Percentiles rank a stretch among this genome's conserved stretches.
phyloP scores from a whole-genome alignment of 2,888 invertebrate species.

The Spialia ferax region DNA sequence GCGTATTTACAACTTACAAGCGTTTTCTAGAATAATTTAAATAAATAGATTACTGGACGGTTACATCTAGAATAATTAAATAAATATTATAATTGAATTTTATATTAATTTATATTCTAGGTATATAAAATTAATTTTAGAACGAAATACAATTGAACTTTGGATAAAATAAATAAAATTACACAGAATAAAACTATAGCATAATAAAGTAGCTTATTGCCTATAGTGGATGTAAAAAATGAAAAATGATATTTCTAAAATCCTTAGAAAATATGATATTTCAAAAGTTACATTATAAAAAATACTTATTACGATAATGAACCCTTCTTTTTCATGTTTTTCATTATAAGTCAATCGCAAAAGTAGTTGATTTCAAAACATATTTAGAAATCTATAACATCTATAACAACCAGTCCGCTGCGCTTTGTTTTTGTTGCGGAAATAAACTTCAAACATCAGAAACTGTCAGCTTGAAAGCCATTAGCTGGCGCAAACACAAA shows the following conservation, averaged over 20 bases:
- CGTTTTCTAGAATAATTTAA: slow-evolving; percentile 61
- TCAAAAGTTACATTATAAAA: too few relatives aligned
- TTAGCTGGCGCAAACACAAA: too few relatives aligned
- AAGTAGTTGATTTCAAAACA: neutral
- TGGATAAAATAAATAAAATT: slow-evolving; percentile 19
- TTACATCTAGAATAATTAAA: slow-evolving; percentile 37
- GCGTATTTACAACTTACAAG: slow-evolving; percentile 81
- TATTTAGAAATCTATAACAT: neutral
- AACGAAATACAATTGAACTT: slow-evolving; percentile 24
- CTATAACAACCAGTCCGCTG: neutral
- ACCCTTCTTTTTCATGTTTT: neutral
- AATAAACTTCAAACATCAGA: too few relatives aligned
- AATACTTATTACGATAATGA: too few relatives aligned
- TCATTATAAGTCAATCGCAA: neutral
- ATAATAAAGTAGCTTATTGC: neutral
- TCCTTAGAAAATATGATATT: neutral
- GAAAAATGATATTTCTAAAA: neutral
- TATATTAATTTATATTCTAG: too few relatives aligned
- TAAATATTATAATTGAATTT: slow-evolving; percentile 4
- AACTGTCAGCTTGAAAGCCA: too few relatives aligned
- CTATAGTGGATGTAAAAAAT: neutral
- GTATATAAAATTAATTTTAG: slow-evolving; percentile 16
- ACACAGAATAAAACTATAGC: neutral
- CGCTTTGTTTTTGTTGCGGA: too few relatives aligned
- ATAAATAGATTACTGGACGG: slow-evolving; percentile 49